phyloP scores from a whole-genome alignment of 2,113 vertebrate genomes.

The Suncus etruscus region DNA sequence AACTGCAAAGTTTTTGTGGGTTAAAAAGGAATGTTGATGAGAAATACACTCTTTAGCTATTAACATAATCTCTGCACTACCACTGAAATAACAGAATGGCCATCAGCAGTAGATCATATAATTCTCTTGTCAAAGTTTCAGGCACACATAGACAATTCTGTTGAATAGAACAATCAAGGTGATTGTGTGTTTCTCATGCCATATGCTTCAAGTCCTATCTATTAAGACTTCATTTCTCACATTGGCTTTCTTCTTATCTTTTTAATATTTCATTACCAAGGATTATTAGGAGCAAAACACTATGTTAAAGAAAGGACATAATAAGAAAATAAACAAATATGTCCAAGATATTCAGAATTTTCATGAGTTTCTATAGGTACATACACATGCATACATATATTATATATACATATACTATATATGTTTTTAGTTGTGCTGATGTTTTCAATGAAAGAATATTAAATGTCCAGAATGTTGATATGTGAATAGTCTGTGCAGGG shows the following conservation, averaged over 20 bases:
- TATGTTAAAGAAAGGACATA: conserved; percentile 3
- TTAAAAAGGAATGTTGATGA: background rate
- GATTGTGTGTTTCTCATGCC: background rate
- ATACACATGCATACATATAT: background rate
- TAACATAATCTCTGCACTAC: background rate
- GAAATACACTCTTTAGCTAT: background rate
- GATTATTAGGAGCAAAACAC: conserved; percentile 19
- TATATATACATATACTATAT: background rate
- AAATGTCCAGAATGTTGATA: background rate
- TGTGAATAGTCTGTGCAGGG: background rate
- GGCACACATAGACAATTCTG: background rate
- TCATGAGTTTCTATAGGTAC: too few species aligned
- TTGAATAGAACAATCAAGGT: background rate
- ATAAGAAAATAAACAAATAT: conserved; percentile 30
- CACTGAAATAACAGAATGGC: background rate
- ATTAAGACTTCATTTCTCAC: conserved; percentile 46
- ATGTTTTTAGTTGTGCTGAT: too few species aligned
- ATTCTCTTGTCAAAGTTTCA: background rate
- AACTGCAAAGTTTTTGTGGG: background rate
- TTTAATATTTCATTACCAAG: conserved; percentile 36
- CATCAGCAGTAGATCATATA: background rate
- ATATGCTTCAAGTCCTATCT: background rate
- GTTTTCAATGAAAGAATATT: conserved; percentile 33
- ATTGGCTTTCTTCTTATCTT: background rate
- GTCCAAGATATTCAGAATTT: too few species aligned